Conservation (phyloP, 2,113 vertebrate genomes). For the Cochlearius cochlearius region DNA sequence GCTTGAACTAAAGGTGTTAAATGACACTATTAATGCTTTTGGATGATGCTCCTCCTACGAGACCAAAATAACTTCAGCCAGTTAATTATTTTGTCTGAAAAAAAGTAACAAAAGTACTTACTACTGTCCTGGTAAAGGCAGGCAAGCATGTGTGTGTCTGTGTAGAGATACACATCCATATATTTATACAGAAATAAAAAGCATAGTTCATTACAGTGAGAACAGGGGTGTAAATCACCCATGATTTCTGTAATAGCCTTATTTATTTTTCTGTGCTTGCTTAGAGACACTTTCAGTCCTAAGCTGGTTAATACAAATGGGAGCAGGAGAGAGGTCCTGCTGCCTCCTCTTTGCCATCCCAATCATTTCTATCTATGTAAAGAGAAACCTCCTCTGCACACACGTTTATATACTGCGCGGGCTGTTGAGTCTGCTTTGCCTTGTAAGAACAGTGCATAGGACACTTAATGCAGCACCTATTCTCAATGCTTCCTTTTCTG, state of each 20-base stretch:
- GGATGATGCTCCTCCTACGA: neutral
- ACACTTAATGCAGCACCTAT: neutral
- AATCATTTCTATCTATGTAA: neutral
- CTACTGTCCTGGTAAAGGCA: neutral
- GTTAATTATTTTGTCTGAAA: neutral
- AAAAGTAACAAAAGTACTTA: neutral
- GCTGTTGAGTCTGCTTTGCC: neutral
- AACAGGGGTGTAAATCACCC: neutral
- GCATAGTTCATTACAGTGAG: neutral
- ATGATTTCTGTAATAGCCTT: neutral
- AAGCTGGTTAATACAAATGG: neutral
- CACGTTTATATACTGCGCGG: fast-evolving
- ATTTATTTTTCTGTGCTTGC: neutral
- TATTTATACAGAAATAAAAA: neutral
- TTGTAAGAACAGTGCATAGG: neutral
- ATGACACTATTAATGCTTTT: neutral
- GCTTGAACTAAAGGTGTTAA: constrained; percentile 20
- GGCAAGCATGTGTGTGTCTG: neutral
- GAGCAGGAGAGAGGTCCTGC: neutral
- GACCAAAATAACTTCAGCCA: neutral
- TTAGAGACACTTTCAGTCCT: neutral
- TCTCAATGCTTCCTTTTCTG: neutral
- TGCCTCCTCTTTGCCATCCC: neutral
- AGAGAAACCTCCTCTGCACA: neutral
- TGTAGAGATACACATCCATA: neutral